A percentile compares a stretch with the other conserved stretches of the same genome.
Conservation (phyloP, 2,888 invertebrate species). For the Acleris emargana region DNA sequence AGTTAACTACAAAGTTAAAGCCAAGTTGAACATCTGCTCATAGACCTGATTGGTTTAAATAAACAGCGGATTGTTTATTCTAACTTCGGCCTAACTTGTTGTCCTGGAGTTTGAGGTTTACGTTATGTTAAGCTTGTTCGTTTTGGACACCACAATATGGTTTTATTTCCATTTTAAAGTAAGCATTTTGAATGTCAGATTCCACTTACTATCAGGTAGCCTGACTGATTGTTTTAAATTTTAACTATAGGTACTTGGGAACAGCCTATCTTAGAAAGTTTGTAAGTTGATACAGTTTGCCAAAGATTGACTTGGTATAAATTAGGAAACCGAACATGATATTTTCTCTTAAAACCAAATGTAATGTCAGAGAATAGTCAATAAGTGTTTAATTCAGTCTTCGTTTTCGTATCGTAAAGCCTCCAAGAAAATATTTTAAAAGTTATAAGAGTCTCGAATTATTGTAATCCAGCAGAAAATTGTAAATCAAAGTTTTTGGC, state of each 20-base stretch:
- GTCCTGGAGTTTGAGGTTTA: constrained; percentile 5
- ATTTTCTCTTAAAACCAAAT: too few relatives aligned
- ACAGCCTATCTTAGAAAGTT: too few relatives aligned
- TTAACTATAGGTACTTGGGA: too few relatives aligned
- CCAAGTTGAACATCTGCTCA: constrained; percentile 25
- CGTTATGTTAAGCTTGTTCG: constrained; percentile 22
- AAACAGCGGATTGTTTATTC: constrained; percentile 15
- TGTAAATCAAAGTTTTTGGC: constrained; percentile 9
- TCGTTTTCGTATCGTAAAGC: too few relatives aligned
- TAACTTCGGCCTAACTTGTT: constrained; percentile 11
- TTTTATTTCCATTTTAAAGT: background rate
- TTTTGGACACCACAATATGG: constrained; percentile 8
- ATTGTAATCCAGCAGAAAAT: constrained; percentile 14
- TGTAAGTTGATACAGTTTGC: too few relatives aligned
- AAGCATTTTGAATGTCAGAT: too few relatives aligned
- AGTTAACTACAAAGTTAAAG: constrained; percentile 30
- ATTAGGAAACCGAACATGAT: too few relatives aligned
- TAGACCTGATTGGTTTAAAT: constrained; percentile 22
- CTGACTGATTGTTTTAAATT: too few relatives aligned
- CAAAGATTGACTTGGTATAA: too few relatives aligned
- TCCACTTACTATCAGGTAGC: too few relatives aligned
- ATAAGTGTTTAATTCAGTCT: too few relatives aligned
- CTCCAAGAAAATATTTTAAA: constrained; percentile 3
- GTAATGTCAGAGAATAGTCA: too few relatives aligned
- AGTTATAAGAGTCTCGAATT: background rate